A percentile compares a stretch with the other conserved stretches of the same genome.
Evolutionary conservation across 2,888 invertebrate genomes (phyloP).

Genomic region (Chromoteleia sp.): DNA sequence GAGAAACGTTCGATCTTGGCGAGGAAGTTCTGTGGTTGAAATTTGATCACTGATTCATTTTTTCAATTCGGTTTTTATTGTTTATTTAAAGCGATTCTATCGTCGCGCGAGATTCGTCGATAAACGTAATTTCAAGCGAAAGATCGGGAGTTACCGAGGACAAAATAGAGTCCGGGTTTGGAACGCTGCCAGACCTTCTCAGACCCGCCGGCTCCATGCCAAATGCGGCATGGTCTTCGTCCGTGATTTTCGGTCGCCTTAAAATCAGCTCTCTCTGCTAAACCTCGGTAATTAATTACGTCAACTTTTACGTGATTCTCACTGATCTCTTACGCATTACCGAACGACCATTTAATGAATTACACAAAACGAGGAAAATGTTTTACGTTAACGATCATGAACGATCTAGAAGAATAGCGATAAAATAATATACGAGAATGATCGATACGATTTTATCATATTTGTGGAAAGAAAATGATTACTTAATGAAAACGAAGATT

Average conservation of each 20-base stretch:
- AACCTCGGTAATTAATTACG: constrained; percentile 30
- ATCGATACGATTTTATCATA: no score
- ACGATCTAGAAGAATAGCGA: no score
- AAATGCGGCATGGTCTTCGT: constrained; percentile 68
- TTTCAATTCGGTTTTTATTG: constrained; percentile 12
- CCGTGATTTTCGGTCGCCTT: constrained; percentile 47
- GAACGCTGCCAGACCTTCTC: constrained; percentile 74
- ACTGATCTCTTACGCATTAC: neutral
- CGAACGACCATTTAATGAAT: neutral
- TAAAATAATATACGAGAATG: no score
- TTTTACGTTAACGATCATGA: no score
- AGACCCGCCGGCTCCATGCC: constrained; percentile 76
- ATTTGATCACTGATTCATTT: neutral
- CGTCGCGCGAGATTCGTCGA: constrained; percentile 14
- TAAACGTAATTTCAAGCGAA: constrained; percentile 44
- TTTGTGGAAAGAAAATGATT: no score
- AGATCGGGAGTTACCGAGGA: constrained; percentile 49
- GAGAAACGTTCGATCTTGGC: no score
- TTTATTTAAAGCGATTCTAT: constrained; percentile 31
- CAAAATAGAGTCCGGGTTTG: constrained; percentile 71
- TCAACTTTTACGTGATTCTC: constrained; percentile 9
- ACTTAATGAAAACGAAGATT: no score
- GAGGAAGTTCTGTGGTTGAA: no score
- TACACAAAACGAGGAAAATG: no score
- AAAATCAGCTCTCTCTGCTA: constrained; percentile 51